Conservation (phyloP, 2,888 invertebrate species). For the Mylabris sibirica region DNA sequence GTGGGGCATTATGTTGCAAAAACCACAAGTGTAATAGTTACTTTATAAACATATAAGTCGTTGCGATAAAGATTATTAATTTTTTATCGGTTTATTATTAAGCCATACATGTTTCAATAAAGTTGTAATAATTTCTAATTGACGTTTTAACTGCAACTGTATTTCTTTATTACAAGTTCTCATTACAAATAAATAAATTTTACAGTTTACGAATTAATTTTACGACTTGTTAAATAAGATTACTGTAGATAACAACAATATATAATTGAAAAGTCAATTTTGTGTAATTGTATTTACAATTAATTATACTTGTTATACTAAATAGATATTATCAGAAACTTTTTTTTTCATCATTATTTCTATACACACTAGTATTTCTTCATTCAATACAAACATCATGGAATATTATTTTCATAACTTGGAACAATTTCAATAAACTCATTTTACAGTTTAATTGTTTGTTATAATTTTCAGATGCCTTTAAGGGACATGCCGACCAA, state of each 20-base stretch:
- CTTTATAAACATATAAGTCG: too few relatives aligned
- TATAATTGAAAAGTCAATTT: not conserved
- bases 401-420: constrained; percentile 12
- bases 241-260: not conserved
- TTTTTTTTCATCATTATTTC: not conserved
- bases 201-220: constrained; percentile 1
- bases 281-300: not conserved
- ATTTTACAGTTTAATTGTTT: constrained; percentile 49
- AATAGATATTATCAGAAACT: not conserved
- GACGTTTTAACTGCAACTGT: not conserved
- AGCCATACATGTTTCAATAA: too few relatives aligned
- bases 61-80: too few relatives aligned
- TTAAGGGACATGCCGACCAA: constrained; percentile 39
- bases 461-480: constrained; percentile 41
- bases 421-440: constrained; percentile 47
- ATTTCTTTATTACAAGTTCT: not conserved
- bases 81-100: too few relatives aligned
- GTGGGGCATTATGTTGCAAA: too few relatives aligned
- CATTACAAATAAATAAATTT: constrained; percentile 3
- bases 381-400: not conserved
- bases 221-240: not conserved
- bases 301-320: not conserved
- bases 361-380: too few relatives aligned
- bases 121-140: not conserved
- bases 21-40: too few relatives aligned